These are phyloP conservation scores for Volucella bombylans DNA, from an alignment of 2,888 invertebrate genomes.

Conservation along the genomic window DNA sequence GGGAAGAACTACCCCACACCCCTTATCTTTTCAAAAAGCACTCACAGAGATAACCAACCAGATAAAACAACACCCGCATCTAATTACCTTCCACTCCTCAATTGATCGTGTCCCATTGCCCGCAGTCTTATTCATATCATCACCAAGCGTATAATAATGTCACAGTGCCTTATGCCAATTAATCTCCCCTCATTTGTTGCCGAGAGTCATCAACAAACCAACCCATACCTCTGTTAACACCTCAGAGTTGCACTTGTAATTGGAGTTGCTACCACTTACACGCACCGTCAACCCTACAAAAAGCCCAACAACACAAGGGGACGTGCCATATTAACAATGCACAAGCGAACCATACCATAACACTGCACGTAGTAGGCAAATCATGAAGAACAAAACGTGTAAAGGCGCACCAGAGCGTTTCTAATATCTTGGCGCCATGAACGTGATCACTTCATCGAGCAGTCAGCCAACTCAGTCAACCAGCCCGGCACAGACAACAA, in stretches of 20 bases:
- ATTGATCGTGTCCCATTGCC: too few relatives aligned
- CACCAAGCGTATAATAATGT: constrained; percentile 8
- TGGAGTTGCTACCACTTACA: constrained; percentile 65
- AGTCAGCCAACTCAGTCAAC: constrained; percentile 19
- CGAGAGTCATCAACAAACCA: constrained; percentile 4
- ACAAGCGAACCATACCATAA: constrained; percentile 66
- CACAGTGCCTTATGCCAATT: constrained; percentile 55
- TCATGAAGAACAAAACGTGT: constrained; percentile 40
- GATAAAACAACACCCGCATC: too few relatives aligned
- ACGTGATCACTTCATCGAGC: constrained; percentile 50
- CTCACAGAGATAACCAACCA: too few relatives aligned
- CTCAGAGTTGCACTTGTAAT: constrained; percentile 51
- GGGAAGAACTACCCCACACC: too few relatives aligned
- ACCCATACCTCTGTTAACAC: constrained; percentile 44
- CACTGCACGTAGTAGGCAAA: constrained; percentile 56
- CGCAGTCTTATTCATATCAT: not conserved
- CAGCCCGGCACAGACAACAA: not conserved
- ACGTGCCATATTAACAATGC: constrained; percentile 68
- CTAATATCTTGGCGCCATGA: constrained; percentile 70
- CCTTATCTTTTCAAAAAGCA: too few relatives aligned
- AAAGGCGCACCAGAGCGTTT: constrained; percentile 68
- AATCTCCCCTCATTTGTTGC: constrained; percentile 21
- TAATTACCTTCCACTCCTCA: too few relatives aligned
- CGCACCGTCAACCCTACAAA: constrained; percentile 68
- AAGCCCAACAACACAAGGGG: constrained; percentile 51